phyloP scores from a whole-genome alignment of 2,888 invertebrate genomes.

The Drosophila engyochracea region DNA sequence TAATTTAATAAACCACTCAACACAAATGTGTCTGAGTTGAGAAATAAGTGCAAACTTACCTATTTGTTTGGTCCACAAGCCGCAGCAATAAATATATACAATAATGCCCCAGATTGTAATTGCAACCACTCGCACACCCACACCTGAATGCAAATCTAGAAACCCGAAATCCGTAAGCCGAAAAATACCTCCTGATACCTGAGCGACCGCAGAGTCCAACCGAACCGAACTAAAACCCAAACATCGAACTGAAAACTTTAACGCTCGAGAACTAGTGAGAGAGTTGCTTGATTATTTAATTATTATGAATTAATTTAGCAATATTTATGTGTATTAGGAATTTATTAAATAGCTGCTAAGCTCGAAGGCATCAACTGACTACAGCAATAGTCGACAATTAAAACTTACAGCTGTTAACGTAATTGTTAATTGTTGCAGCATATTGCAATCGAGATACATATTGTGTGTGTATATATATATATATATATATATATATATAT shows the following conservation, averaged over 20 bases:
- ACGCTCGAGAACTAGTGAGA: constrained; percentile 29
- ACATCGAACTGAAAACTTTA: constrained; percentile 43
- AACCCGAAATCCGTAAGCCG: constrained; percentile 37
- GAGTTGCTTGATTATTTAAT: constrained; percentile 16
- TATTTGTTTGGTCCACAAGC: constrained; percentile 14
- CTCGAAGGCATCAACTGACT: constrained; percentile 22
- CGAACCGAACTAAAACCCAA: constrained; percentile 16
- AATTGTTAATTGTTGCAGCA: constrained; percentile 72
- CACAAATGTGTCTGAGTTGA: background rate
- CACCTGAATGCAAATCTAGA: constrained; percentile 15
- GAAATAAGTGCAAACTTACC: constrained; percentile 23
- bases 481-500: background rate
- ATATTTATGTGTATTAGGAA: constrained; percentile 68
- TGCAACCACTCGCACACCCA: constrained; percentile 28
- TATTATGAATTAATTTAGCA: constrained; percentile 77
- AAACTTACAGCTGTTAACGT: constrained; percentile 71
- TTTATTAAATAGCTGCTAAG: constrained; percentile 53
- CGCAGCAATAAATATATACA: constrained; percentile 69
- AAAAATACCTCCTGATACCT: constrained; percentile 14
- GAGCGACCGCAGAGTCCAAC: constrained; percentile 6
- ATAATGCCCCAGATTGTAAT: constrained; percentile 51
- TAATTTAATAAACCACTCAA: constrained; percentile 67
- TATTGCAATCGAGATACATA: background rate
- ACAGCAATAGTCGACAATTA: constrained; percentile 43
- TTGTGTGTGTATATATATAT: background rate